Conservation (phyloP, 2,113 vertebrate species). For the Cebidichthys violaceus region DNA sequence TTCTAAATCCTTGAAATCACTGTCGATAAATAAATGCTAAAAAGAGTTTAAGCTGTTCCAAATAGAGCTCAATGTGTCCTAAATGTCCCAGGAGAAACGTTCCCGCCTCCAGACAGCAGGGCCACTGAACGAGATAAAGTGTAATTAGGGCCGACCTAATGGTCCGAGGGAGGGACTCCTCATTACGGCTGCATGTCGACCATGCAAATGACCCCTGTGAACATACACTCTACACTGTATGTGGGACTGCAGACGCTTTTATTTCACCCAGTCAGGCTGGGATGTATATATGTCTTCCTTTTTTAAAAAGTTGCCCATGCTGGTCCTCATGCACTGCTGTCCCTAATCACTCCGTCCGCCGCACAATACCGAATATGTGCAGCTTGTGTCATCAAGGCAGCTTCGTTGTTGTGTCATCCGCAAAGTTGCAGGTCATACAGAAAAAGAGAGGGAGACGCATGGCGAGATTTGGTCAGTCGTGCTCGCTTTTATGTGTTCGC, state of each 20-base stretch:
- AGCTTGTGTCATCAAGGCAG: not conserved
- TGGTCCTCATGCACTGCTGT: not conserved
- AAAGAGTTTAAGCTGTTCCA: constrained; percentile 15
- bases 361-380: too few relatives aligned
- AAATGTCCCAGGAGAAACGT: constrained; percentile 54
- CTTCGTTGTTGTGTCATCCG: not conserved
- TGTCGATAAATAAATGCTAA: constrained; percentile 27
- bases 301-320: not conserved
- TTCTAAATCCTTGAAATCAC: not conserved
- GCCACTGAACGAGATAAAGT: constrained; percentile 57
- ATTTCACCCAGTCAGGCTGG: not conserved
- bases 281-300: not conserved
- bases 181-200: constrained; percentile 67
- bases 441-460: not conserved
- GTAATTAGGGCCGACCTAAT: constrained; percentile 68
- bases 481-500: constrained; percentile 25
- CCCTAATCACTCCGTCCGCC: not conserved
- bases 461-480: not conserved
- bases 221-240: not conserved
- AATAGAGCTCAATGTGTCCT: constrained; percentile 43
- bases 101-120: constrained; percentile 16
- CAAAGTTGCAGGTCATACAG: not conserved
- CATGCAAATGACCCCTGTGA: constrained; percentile 53
- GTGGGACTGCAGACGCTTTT: not conserved
- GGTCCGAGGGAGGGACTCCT: constrained; percentile 55